Conservation (phyloP, 2,113 vertebrate species). For the Syngnathus floridae region DNA sequence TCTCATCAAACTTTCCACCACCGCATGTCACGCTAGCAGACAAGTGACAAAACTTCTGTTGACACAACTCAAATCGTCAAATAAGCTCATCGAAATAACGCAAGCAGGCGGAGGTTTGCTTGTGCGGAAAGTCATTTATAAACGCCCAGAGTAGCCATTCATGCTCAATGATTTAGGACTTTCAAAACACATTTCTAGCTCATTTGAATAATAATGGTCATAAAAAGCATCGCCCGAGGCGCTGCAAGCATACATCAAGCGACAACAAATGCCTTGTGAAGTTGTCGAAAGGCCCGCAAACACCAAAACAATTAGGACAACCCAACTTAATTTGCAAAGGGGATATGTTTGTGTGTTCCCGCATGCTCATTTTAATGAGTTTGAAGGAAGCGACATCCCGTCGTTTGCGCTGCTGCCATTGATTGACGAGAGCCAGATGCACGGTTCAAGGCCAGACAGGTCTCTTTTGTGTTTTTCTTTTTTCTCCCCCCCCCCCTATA, state of each 20-base stretch:
- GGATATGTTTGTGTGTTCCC: constrained; percentile 54
- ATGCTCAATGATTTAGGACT: constrained; percentile 76
- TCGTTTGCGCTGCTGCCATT: constrained; percentile 54
- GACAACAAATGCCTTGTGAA: constrained; percentile 69
- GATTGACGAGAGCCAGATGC: constrained; percentile 57
- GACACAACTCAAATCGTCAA: constrained; percentile 62
- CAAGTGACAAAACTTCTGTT: constrained; percentile 54
- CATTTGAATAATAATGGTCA: constrained; percentile 79
- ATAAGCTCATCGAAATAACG: constrained; percentile 65
- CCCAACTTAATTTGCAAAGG: constrained; percentile 67
- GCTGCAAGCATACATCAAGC: constrained; percentile 68
- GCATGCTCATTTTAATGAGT: constrained; percentile 68
- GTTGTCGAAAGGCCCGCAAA: constrained; percentile 63
- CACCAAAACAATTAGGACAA: constrained; percentile 71
- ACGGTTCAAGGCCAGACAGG: constrained; percentile 41
- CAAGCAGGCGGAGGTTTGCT: constrained; percentile 59
- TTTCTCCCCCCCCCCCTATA: constrained; percentile 1
- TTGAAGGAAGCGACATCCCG: constrained; percentile 56
- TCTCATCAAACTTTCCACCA: constrained; percentile 53
- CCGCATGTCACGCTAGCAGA: constrained; percentile 45
- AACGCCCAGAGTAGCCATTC: constrained; percentile 72
- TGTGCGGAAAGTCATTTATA: constrained; percentile 75
- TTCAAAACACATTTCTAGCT: constrained; percentile 73
- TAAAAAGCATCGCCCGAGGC: constrained; percentile 71
- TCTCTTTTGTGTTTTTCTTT: constrained; percentile 25